Conservation (phyloP, 2,797 vertebrate genomes). For the Glossophaga mutica region DNA sequence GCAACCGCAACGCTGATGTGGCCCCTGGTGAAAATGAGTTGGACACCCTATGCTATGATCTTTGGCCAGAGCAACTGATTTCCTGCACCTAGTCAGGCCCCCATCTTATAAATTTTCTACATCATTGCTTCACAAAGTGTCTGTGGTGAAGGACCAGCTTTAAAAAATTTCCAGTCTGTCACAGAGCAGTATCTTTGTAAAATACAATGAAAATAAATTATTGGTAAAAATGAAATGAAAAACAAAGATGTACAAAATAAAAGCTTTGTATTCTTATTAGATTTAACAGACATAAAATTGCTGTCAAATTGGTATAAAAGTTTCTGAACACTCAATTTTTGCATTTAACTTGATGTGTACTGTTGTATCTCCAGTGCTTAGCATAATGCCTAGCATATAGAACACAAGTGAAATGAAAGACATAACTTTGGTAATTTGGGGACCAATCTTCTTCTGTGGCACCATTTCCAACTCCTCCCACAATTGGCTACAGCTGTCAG, state of each 20-base stretch:
- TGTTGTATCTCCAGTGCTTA: neutral
- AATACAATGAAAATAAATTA: neutral
- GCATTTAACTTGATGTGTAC: neutral
- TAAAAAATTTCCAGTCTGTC: neutral
- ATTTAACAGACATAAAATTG: neutral
- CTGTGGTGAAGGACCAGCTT: neutral
- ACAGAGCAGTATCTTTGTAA: neutral
- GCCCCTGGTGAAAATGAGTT: too few relatives aligned
- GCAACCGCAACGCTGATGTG: too few relatives aligned
- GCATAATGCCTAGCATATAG: neutral
- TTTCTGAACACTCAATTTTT: neutral
- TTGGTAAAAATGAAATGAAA: neutral
- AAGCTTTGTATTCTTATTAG: neutral
- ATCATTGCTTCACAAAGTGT: neutral
- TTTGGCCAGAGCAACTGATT: neutral
- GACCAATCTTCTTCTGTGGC: neutral
- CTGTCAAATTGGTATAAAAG: neutral
- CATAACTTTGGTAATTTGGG: neutral
- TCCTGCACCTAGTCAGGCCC: neutral
- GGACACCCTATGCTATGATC: neutral
- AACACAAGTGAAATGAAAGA: neutral
- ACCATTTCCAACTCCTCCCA: too few relatives aligned
- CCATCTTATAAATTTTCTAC: neutral
- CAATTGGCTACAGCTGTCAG: too few relatives aligned
- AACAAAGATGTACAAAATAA: neutral